Conservation (phyloP, 1,140 invertebrate genomes). For the Cryptotermes secundus region DNA sequence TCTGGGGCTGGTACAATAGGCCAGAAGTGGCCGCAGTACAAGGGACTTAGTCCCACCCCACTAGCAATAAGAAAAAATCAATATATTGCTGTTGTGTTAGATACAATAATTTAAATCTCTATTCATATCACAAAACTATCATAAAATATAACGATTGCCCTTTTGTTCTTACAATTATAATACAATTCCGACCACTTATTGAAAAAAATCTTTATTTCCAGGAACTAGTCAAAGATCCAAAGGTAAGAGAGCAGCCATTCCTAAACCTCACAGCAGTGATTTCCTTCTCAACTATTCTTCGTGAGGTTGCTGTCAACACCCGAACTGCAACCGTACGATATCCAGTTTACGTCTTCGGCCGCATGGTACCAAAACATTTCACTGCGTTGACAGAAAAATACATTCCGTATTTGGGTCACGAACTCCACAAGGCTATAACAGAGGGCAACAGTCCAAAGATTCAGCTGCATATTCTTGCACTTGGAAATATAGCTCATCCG, state of each 20-base stretch:
- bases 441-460: slow-evolving; percentile 54
- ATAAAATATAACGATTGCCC: no score
- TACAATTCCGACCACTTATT: no score
- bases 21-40: no score
- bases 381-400: slow-evolving; percentile 55
- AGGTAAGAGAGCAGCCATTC: slow-evolving; percentile 49
- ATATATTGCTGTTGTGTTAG: no score
- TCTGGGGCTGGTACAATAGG: no score
- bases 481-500: slow-evolving; percentile 62
- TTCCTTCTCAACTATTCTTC: slow-evolving; percentile 57
- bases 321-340: slow-evolving; percentile 56
- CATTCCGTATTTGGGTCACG: slow-evolving; percentile 56
- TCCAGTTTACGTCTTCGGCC: slow-evolving; percentile 62
- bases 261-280: slow-evolving; percentile 58
- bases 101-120: no score
- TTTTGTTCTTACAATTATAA: no score
- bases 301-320: slow-evolving; percentile 57
- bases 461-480: slow-evolving; percentile 59
- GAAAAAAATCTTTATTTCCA: neutral
- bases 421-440: slow-evolving; percentile 55
- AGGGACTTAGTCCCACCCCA: no score
- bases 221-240: slow-evolving; percentile 49
- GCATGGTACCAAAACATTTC: slow-evolving; percentile 49
- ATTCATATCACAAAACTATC: no score
- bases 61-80: no score